These are phyloP conservation scores for Hyalella azteca DNA, from an alignment of 2,888 invertebrate genomes.

Conservation along the genomic window DNA sequence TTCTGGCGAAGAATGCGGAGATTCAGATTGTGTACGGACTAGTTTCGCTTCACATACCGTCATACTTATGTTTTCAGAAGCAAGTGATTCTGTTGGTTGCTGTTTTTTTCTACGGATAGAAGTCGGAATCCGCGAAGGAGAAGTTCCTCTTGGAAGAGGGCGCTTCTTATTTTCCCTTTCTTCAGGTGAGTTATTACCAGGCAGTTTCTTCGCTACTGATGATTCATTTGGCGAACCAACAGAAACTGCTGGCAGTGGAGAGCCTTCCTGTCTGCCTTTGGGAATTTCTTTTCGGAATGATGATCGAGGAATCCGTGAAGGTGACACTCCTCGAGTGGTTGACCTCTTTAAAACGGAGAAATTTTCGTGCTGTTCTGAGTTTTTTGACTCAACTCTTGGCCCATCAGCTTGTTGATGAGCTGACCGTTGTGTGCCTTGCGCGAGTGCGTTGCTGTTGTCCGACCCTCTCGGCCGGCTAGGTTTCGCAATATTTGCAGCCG, in stretches of 20 bases:
- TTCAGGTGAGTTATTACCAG: neutral
- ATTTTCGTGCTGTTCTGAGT: neutral
- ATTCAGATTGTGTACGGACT: neutral
- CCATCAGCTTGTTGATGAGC: neutral
- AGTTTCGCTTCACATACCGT: neutral
- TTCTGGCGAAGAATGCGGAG: neutral
- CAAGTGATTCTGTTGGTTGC: neutral
- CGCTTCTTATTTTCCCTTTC: neutral
- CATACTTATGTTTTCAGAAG: neutral
- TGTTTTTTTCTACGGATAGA: slow-evolving; percentile 12
- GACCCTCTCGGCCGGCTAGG: no score
- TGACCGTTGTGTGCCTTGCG: no score
- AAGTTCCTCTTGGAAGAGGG: neutral
- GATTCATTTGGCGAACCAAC: neutral
- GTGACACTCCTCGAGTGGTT: neutral
- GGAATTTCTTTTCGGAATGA: neutral
- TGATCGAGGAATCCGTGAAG: slow-evolving; percentile 7
- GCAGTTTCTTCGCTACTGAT: neutral
- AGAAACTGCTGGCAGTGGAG: neutral
- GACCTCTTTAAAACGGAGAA: no score
- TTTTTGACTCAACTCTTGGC: neutral
- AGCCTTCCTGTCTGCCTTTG: neutral
- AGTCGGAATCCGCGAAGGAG: slow-evolving; percentile 3
- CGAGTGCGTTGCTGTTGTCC: no score
- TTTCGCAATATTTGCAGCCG: no score